A percentile compares a stretch with the other conserved stretches of the same genome.
Conservation (phyloP, 2,797 vertebrate genomes). For the Miichthys miiuy region DNA sequence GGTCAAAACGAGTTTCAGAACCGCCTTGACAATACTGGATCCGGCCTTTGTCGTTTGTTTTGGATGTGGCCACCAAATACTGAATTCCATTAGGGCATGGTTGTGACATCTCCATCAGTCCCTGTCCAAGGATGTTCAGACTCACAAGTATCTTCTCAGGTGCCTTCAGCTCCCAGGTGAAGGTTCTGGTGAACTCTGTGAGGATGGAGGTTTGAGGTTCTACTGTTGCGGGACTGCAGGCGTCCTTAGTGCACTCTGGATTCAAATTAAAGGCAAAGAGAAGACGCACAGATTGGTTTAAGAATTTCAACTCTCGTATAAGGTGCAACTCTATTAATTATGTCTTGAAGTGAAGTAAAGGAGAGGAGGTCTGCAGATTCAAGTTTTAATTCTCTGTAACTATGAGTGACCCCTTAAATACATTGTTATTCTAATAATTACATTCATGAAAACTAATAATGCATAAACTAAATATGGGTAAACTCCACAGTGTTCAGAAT, state of each 20-base stretch:
- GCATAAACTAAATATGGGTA: no score
- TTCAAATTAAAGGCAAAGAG: neutral
- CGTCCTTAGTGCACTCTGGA: slow-evolving; percentile 75
- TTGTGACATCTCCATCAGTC: slow-evolving; percentile 78
- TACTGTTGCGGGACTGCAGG: slow-evolving; percentile 82
- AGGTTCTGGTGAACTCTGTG: slow-evolving; percentile 82
- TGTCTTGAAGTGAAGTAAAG: neutral
- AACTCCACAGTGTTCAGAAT: neutral
- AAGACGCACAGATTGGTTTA: neutral
- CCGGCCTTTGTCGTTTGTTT: neutral
- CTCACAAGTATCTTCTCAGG: slow-evolving; percentile 74
- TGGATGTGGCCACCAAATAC: slow-evolving; percentile 46
- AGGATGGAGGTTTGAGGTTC: slow-evolving; percentile 77
- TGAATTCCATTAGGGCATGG: slow-evolving; percentile 66
- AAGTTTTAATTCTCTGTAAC: neutral
- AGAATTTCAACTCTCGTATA: neutral
- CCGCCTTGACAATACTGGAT: slow-evolving; percentile 73
- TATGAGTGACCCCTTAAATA: neutral
- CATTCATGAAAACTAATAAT: no score
- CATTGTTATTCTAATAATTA: neutral
- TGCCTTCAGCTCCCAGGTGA: slow-evolving; percentile 84
- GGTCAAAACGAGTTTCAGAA: slow-evolving; percentile 59
- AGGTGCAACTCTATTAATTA: neutral
- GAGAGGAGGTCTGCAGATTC: neutral
- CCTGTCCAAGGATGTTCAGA: slow-evolving; percentile 78